Evolutionary conservation across 2,797 vertebrate species (phyloP).

Genomic region (Spinus pinus): DNA sequence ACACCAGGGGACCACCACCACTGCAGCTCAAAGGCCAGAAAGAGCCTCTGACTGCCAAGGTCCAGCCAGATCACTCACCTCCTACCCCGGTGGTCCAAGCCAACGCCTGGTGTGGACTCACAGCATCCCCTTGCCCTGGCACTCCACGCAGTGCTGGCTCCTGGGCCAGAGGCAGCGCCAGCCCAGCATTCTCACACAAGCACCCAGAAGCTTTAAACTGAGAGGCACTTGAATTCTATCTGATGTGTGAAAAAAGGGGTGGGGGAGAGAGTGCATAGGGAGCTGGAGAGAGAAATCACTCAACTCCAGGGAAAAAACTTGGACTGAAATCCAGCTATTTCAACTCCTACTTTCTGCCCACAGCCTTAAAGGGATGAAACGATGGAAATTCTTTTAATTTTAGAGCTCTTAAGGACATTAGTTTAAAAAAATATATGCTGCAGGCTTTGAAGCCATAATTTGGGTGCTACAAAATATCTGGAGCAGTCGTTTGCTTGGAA

Average conservation of each 20-base stretch:
- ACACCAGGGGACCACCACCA: background rate
- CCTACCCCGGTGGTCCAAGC: accelerated
- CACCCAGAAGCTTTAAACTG: background rate
- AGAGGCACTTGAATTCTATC: background rate
- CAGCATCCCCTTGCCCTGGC: accelerated
- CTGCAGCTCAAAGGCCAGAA: background rate
- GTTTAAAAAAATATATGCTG: background rate
- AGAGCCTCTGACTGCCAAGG: background rate
- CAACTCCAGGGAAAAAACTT: background rate
- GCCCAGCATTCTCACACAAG: background rate
- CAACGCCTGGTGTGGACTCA: accelerated
- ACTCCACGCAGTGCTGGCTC: background rate
- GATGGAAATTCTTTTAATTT: background rate
- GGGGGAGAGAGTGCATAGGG: background rate
- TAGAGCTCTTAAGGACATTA: background rate
- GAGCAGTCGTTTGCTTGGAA: background rate
- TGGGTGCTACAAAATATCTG: background rate
- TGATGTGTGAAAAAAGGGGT: background rate
- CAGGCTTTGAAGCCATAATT: background rate
- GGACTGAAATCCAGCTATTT: slow-evolving; percentile 8
- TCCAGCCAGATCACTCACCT: background rate
- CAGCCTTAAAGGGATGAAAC: background rate
- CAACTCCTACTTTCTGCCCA: slow-evolving; percentile 35
- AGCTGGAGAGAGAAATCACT: background rate
- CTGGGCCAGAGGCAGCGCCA: background rate